Base-by-base conservation (phyloP, 1,140 invertebrate species). In the Magallana gigas region DNA sequence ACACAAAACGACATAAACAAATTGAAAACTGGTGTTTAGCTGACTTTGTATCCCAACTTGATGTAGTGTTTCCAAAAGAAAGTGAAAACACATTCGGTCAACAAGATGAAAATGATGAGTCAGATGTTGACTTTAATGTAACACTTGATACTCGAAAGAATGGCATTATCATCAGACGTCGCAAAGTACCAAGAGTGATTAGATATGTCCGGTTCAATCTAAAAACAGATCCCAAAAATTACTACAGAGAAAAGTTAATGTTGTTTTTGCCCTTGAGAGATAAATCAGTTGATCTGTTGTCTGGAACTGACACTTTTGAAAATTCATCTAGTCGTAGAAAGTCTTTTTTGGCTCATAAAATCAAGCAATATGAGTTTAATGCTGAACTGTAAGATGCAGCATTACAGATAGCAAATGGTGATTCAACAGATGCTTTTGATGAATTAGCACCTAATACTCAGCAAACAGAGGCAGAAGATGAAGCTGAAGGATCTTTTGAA, bases 91-190 rank as follows among this genome's bases (percentile, higher is more conserved):
- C 64, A 6, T 6, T 64, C 0, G 12, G 3, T 29, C 29, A 85
- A 57, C 1, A 64, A 64, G 83, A 84, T 62, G 83, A 59, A 29
- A 48, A 48, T 11, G 9, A 83, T 57, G 12, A 57, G 8, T 9
- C n/a, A 11, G 36, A 18, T 68, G 9, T 2, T 48, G 82, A 83
- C 9, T 56, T 83, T 83, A 36, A 62, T 6, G 83, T 64, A n/a
- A 62, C 11, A 48, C 12, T 82, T 8, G 60, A 84, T 14, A 57
- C 36, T n/a, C 84, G 84, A n/a, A 87, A 87, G 59, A 87, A 84
- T 87, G 86, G 86, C 7, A 76, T 87, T 29, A 84, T 18, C 58
- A 87, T 87, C 12, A 68, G 58, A 8, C 83, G 58, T 62, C 76
- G 87, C 57, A 58, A 60, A 48, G 62, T 48, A 48, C 36, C 36